Conservation (phyloP, 1,140 invertebrate species). For the Apolygus lucorum region DNA sequence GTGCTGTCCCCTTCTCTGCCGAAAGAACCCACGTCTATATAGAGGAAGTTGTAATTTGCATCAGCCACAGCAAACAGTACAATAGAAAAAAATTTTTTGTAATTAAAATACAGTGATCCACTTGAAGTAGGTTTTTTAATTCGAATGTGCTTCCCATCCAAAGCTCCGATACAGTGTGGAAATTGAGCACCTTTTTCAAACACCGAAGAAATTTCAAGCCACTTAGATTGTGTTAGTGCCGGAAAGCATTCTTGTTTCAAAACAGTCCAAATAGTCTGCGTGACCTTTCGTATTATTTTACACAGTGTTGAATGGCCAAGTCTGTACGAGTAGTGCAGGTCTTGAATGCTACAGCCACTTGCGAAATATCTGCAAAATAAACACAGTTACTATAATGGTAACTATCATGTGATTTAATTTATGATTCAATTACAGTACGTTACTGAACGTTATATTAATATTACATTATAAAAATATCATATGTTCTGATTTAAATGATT, state of each 20-base stretch:
- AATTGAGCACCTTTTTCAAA: slow-evolving; percentile 22
- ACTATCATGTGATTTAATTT: background rate
- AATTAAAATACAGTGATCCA: slow-evolving; percentile 40
- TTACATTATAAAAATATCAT: background rate
- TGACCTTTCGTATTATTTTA: background rate
- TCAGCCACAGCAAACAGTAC: slow-evolving; percentile 42
- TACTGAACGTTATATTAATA: background rate
- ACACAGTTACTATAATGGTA: background rate
- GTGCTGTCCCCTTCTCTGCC: slow-evolving; percentile 39
- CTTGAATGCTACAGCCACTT: background rate
- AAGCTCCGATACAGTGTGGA: slow-evolving; percentile 35
- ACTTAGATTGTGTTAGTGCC: background rate
- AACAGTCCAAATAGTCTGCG: background rate
- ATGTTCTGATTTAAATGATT: background rate
- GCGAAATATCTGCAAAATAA: background rate
- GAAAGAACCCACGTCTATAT: slow-evolving; percentile 41
- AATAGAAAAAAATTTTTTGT: slow-evolving; percentile 40
- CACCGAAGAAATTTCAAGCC: slow-evolving; percentile 5
- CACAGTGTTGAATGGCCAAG: background rate
- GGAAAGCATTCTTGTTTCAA: slow-evolving; percentile 9
- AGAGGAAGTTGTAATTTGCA: slow-evolving; percentile 39
- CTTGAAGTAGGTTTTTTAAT: slow-evolving; percentile 39
- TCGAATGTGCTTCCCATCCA: slow-evolving; percentile 40
- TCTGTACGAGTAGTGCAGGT: background rate
- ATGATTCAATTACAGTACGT: too few species aligned